Base-by-base conservation (phyloP, 1,140 invertebrate genomes). In the Charaxes varanes region DNA sequence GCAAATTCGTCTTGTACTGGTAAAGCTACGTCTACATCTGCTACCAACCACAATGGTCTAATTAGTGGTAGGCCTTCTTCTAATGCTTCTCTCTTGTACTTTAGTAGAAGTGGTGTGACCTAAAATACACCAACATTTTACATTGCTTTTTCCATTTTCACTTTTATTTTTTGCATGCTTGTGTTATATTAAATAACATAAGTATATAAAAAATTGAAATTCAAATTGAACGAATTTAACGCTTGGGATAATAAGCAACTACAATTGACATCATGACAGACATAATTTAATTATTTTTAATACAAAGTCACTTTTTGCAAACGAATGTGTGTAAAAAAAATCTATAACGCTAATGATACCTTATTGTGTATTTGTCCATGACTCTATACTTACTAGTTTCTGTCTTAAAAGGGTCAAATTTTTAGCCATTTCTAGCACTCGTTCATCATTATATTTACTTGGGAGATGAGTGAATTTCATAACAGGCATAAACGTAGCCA, bases 381-480 rank as follows among this genome's bases (percentile, higher is more conserved):
- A n/a, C n/a, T n/a, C n/a, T n/a, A 14, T 31, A 69, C 76, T 83
- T 53, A 92, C 92, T 14, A 87, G 88, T 62, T 90, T 91, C 54
- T 92, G 89, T 16, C 96, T 87, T n/a, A 96, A 80, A 0, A 86
- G 68, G 0, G 94, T 92, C 42, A 96, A 71, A 43, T 88, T 87
- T 54, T 92, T 92, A 0, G 93, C 92, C 65, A 93, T 88, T 26
- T 94, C 90, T 0, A 94, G 76, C 0, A 96, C 89, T 21, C 88
- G 86, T 8, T 91, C 89, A 55, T 93, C 90, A 7, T 90, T 90
- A 60, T 96, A 97, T 58, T 94, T 92, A 62, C 91, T 95, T 0
- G 97, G 96, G 3, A 95, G 73, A 61, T 95, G 90, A 0, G 94
- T 95, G 53, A 97, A 97, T 65, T 97, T 92, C 65, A 98, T 93